Conservation (phyloP, 1,140 invertebrate species). For the Anastrepha obliqua region DNA sequence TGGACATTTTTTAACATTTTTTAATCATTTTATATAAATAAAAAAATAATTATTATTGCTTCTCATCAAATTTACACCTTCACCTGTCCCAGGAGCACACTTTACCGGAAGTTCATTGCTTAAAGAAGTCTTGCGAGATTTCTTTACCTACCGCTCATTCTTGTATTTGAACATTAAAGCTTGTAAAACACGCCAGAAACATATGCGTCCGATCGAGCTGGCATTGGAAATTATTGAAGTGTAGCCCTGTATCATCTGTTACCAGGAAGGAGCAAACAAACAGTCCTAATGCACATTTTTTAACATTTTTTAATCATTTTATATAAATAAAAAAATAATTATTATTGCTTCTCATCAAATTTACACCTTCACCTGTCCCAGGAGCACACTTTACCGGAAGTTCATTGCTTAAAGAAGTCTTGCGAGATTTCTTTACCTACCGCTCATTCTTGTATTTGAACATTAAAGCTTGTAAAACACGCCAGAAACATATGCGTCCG, state of each 20-base stretch:
- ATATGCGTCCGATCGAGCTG: slow-evolving; percentile 24
- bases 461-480: not conserved
- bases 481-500: slow-evolving; percentile 2
- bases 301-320: too few species aligned
- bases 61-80: too few species aligned
- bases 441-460: not conserved
- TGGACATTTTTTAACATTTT: too few species aligned
- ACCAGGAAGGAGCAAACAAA: too few species aligned
- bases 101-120: not conserved
- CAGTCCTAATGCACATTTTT: too few species aligned
- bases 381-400: not conserved
- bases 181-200: not conserved
- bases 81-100: not conserved
- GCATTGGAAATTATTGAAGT: too few species aligned
- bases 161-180: not conserved
- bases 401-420: not conserved
- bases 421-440: not conserved
- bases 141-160: not conserved
- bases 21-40: too few species aligned
- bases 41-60: too few species aligned
- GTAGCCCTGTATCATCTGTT: too few species aligned
- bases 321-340: too few species aligned
- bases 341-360: too few species aligned
- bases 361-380: not conserved
- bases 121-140: not conserved